Percentiles rank a stretch among this genome's conserved stretches.
phyloP scores from a whole-genome alignment of 2,888 invertebrate genomes.

The Melipona beecheii region DNA sequence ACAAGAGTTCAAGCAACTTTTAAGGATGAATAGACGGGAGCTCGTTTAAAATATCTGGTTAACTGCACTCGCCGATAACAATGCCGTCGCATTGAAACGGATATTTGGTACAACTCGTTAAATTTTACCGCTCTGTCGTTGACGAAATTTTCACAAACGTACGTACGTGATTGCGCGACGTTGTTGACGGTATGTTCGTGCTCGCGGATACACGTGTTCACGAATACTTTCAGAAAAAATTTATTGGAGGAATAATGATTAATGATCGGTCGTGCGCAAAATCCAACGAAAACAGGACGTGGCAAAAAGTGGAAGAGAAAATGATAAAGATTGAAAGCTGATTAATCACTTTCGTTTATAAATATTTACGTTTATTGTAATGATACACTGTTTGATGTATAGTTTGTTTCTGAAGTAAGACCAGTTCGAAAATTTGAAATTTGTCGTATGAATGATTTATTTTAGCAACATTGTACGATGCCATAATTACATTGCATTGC shows the following conservation, averaged over 20 bases:
- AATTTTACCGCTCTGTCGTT: conserved; percentile 1
- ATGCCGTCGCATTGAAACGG: conserved; percentile 1
- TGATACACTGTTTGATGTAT: too few relatives aligned
- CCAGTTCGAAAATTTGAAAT: too few relatives aligned
- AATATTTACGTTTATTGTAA: background rate
- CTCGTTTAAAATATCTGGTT: conserved; percentile 51
- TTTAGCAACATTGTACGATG: too few relatives aligned
- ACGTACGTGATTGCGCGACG: background rate
- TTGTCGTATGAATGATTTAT: too few relatives aligned
- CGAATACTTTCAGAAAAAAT: background rate
- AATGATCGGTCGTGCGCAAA: too few relatives aligned
- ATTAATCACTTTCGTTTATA: background rate
- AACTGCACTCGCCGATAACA: conserved; percentile 43
- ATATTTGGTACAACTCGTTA: conserved; percentile 13
- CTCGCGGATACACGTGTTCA: background rate
- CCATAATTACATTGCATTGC: too few relatives aligned
- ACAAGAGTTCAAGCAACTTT: conserved; percentile 41
- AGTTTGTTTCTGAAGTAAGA: too few relatives aligned
- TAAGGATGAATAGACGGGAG: conserved; percentile 28
- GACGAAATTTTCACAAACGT: background rate
- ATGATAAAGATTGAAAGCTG: background rate
- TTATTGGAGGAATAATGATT: too few relatives aligned
- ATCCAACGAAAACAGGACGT: background rate
- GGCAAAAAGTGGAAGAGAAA: background rate
- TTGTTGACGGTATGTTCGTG: background rate